phyloP scores from a whole-genome alignment of 37 sponge, comb jelly and placozoan genomes.

The Diacarnus erythraeanus region DNA sequence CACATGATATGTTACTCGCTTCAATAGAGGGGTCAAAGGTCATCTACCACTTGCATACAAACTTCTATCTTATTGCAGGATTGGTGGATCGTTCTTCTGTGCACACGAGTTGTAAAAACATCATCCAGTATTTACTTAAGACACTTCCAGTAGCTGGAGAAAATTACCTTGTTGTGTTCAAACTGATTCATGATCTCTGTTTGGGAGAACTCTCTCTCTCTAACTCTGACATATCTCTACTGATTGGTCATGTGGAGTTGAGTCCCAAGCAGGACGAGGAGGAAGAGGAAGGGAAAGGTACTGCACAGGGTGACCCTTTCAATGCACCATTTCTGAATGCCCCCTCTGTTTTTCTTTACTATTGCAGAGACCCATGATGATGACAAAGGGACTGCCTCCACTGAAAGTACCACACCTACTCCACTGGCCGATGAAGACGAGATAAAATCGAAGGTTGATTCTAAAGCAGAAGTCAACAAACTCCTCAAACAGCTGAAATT shows the following conservation, averaged over 20 bases:
- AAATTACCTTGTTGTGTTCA: slow-evolving; percentile 34
- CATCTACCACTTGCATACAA: not conserved
- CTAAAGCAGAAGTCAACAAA: slow-evolving; percentile 23
- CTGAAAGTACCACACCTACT: not conserved
- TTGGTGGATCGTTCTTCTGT: not conserved
- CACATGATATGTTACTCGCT: not conserved
- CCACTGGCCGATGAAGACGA: not conserved
- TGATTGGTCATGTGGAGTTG: slow-evolving; percentile 9
- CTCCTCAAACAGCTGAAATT: slow-evolving; percentile 21
- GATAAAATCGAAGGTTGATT: not conserved
- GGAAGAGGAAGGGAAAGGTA: not conserved
- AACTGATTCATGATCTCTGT: slow-evolving; percentile 29
- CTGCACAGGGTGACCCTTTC: not conserved
- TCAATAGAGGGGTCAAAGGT: not conserved
- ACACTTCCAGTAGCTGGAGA: slow-evolving; percentile 7
- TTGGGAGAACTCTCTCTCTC: slow-evolving; percentile 16
- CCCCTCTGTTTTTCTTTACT: not conserved
- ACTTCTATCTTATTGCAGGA: too few species aligned
- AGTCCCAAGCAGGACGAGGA: not conserved
- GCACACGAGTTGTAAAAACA: not conserved
- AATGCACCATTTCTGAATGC: not conserved
- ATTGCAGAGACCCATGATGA: too few species aligned
- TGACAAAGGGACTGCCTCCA: not conserved
- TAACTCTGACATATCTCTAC: slow-evolving; percentile 6
- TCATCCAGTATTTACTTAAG: slow-evolving; percentile 28